Conservation (phyloP, 1,140 invertebrate species). For the Microplitis mediator region DNA sequence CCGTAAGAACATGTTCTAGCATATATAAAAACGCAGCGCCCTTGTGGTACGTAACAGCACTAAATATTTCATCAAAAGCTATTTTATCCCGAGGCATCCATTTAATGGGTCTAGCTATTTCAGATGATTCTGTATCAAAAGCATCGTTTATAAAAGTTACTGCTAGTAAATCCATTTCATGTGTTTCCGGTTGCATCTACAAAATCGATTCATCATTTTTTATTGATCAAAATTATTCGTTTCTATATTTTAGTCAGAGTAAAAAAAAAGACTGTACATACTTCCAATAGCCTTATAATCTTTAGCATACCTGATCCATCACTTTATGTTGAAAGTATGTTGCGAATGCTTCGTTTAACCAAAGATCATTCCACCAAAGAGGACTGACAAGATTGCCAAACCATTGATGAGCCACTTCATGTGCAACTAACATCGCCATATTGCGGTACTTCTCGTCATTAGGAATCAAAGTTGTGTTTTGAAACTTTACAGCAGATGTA, state of each 20-base stretch:
- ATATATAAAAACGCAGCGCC: slow-evolving; percentile 62
- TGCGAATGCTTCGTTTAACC: slow-evolving; percentile 67
- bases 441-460: not conserved
- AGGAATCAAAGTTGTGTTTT: not conserved
- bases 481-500: not conserved
- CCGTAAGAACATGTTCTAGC: slow-evolving; percentile 59
- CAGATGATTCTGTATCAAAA: too few relatives aligned
- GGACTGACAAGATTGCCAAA: slow-evolving; percentile 61
- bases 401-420: slow-evolving; percentile 63
- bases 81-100: slow-evolving; percentile 68
- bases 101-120: slow-evolving; percentile 41
- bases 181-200: too few relatives aligned
- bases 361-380: slow-evolving; percentile 60
- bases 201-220: too few relatives aligned
- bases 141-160: too few relatives aligned
- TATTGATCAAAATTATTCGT: too few relatives aligned
- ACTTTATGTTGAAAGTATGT: slow-evolving; percentile 37
- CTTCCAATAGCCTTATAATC: too few relatives aligned
- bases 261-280: too few relatives aligned
- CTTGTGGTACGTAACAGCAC: slow-evolving; percentile 75
- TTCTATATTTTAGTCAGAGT: too few relatives aligned
- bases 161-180: too few relatives aligned
- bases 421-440: slow-evolving; percentile 55
- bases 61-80: slow-evolving; percentile 78
- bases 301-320: too few relatives aligned